These are phyloP conservation scores for Anagrus nilaparvatae DNA, from an alignment of 1,140 invertebrate species.

Conservation along the genomic window DNA sequence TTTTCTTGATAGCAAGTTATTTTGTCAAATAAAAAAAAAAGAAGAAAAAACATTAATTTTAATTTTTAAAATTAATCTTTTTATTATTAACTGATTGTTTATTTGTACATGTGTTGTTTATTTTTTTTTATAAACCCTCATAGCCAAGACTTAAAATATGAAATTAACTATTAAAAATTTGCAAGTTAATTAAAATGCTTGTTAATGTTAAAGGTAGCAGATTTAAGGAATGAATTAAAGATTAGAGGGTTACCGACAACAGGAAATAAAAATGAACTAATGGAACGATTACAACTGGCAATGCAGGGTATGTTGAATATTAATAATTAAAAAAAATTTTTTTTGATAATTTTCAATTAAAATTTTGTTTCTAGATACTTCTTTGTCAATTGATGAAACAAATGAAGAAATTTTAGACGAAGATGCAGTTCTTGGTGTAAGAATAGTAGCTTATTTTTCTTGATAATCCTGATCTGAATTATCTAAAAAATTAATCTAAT, in stretches of 20 bases:
- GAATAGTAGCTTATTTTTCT: conserved; percentile 11
- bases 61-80: too few species aligned
- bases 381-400: conserved; percentile 37
- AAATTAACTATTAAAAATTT: too few species aligned
- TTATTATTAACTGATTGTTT: too few species aligned
- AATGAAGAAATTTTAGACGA: conserved; percentile 43
- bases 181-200: too few species aligned
- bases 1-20: too few species aligned
- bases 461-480: conserved; percentile 2
- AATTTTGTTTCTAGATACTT: conserved; percentile 28
- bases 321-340: background rate
- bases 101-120: too few species aligned
- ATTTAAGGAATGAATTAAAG: conserved; percentile 71
- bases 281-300: conserved; percentile 60
- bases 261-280: conserved; percentile 72
- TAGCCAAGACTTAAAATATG: too few species aligned
- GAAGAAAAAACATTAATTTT: too few species aligned
- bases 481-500: background rate
- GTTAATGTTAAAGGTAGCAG: conserved; percentile 43
- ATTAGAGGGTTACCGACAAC: conserved; percentile 57
- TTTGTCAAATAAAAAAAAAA: too few species aligned
- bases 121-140: too few species aligned
- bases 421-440: conserved; percentile 42
- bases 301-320: conserved; percentile 39
- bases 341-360: too few species aligned